Evolutionary conservation across 2,888 invertebrate genomes (phyloP), one percentile per base, ranked within the genome.

Genomic region (Hydriomena furcata): DNA sequence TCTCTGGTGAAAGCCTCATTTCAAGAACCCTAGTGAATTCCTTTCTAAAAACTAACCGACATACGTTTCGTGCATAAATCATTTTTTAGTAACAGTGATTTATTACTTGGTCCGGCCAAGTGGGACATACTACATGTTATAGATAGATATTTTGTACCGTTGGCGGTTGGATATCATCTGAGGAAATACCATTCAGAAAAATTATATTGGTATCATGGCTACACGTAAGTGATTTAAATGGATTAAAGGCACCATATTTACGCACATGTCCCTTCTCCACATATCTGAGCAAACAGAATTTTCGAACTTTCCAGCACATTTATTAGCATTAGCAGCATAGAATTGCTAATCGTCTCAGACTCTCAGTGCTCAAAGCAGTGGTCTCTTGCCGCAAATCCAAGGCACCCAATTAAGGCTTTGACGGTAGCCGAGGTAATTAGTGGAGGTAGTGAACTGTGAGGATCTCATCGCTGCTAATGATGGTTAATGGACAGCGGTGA

Each of bases 41-140:
- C 2, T 13, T 24, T n/a, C 1, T 38, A 3, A 32, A n/a, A 12
- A 20, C 21, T 17, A 40, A 30, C 2, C 8, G 7, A 34, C 48
- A 49, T 52, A 53, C 46, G 52, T 51, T 46, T 55, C 50, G 52
- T 64, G 60, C 52, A 68, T 68, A 72, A 67, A 72, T 72, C 68
- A 66, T 61, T 55, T 70, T 72, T 73, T 68, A 66, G 69, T 69
- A 66, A 64, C 63, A 61, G 58, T 65, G 66, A 71, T 73, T 72
- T 61, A 68, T 68, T 59, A 60, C 61, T 64, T 58, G 64, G 61
- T 56, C 60, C 48, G 44, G 49, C 58, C 53, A 59, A 48, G 55
- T 50, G 41, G 55, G 63, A 52, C 49, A 55, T 49, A 61, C 21
- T 36, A 21, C 17, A 17, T 17, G n/a, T n/a, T n/a, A n/a, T n/a